Evolutionary conservation across 2,797 vertebrate species (phyloP).

Genomic region (Pampus argenteus): DNA sequence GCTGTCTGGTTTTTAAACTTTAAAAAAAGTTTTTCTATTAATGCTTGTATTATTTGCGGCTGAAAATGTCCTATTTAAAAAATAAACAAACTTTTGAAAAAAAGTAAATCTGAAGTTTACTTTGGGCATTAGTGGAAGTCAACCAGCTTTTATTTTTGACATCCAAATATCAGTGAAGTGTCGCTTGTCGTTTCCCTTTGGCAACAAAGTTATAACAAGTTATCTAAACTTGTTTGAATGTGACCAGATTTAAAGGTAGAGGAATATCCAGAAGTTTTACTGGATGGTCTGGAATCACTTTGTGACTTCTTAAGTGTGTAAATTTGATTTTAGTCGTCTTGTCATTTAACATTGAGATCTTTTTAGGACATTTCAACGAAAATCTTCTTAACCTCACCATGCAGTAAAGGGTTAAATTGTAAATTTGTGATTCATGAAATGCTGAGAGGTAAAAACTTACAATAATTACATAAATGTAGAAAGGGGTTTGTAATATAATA

Average conservation of each 20-base stretch:
- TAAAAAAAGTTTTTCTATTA: no score
- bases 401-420: conserved; percentile 61
- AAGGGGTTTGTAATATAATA: neutral
- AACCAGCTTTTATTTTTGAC: neutral
- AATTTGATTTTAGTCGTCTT: neutral
- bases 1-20: neutral
- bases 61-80: conserved; percentile 1
- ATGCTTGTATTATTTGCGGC: conserved; percentile 8
- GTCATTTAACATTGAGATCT: neutral
- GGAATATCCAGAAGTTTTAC: conserved; percentile 1
- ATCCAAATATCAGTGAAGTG: neutral
- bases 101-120: conserved; percentile 6
- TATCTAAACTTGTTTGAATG: conserved; percentile 15
- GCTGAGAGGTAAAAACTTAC: neutral
- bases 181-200: conserved; percentile 17
- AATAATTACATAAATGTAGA: conserved; percentile 6
- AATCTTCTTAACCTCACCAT: conserved; percentile 9
- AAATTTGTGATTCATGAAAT: conserved; percentile 1
- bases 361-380: neutral
- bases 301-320: neutral
- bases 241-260: neutral
- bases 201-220: conserved; percentile 11
- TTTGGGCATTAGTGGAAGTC: conserved; percentile 6
- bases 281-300: neutral
- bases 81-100: no score